Percentiles rank a stretch among this genome's conserved stretches.
Conservation (phyloP, 2,888 invertebrate species). For the Diarsia mendica region DNA sequence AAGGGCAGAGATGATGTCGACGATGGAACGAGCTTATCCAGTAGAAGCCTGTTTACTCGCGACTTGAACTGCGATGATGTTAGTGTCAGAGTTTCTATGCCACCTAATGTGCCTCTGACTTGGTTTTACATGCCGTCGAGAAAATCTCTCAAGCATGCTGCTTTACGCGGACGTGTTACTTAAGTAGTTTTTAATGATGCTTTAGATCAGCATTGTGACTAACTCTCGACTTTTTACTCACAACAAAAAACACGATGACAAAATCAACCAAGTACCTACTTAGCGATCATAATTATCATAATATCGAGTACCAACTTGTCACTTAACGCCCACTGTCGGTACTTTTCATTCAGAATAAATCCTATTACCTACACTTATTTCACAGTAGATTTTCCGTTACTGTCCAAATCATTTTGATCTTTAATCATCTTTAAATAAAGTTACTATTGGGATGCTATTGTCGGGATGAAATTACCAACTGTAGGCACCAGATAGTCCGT, state of each 20-base stretch:
- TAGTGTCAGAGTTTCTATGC: too few relatives aligned
- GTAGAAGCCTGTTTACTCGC: too few relatives aligned
- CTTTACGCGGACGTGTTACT: too few relatives aligned
- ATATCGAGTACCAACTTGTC: constrained; percentile 43
- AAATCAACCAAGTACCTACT: neutral
- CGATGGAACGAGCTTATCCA: too few relatives aligned
- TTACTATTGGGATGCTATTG: neutral
- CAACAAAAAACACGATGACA: constrained; percentile 23
- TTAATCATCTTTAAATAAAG: neutral
- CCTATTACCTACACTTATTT: constrained; percentile 39
- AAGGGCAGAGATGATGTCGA: too few relatives aligned
- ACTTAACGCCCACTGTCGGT: constrained; percentile 32
- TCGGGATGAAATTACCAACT: neutral
- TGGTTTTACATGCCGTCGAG: too few relatives aligned
- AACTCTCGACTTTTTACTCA: neutral
- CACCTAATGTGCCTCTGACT: too few relatives aligned
- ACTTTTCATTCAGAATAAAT: constrained; percentile 52
- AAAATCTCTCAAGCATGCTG: too few relatives aligned
- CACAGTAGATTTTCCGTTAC: neutral
- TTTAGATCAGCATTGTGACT: neutral
- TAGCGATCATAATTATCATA: constrained; percentile 39
- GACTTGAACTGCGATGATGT: too few relatives aligned
- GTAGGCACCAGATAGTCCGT: neutral
- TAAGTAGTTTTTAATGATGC: neutral
- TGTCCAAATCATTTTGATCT: neutral